These are phyloP conservation scores for Galago senegalensis DNA, from an alignment of 2,797 vertebrate genomes.

Conservation along the genomic window DNA sequence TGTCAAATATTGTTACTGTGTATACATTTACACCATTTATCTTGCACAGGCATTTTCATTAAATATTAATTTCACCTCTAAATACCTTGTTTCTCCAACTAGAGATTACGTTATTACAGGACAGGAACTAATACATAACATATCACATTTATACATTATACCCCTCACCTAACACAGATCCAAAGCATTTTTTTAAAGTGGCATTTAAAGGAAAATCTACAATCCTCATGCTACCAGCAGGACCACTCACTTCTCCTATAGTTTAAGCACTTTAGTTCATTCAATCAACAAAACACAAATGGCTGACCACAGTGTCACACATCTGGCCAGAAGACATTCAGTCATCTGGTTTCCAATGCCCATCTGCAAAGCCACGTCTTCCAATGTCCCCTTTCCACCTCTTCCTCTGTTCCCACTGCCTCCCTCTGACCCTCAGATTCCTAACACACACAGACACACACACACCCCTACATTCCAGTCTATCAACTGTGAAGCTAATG, in stretches of 20 bases:
- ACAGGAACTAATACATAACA: neutral
- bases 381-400: neutral
- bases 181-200: constrained; percentile 7
- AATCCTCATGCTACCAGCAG: neutral
- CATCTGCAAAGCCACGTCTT: neutral
- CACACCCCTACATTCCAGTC: neutral
- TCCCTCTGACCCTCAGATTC: neutral
- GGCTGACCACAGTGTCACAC: neutral
- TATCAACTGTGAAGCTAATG: neutral
- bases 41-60: neutral
- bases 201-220: constrained; percentile 46
- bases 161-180: neutral
- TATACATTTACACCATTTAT: neutral
- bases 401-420: neutral
- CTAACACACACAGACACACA: constrained; percentile 23
- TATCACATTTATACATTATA: neutral
- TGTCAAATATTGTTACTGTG: neutral
- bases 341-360: neutral
- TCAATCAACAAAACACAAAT: constrained; percentile 35
- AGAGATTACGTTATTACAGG: neutral
- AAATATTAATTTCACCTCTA: constrained; percentile 26
- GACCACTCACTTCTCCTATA: neutral
- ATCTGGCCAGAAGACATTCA: neutral
- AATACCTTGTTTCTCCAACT: constrained; percentile 32
- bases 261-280: neutral